Conservation (phyloP, 1,140 invertebrate genomes). For the Lordiphosa clarofinis region DNA sequence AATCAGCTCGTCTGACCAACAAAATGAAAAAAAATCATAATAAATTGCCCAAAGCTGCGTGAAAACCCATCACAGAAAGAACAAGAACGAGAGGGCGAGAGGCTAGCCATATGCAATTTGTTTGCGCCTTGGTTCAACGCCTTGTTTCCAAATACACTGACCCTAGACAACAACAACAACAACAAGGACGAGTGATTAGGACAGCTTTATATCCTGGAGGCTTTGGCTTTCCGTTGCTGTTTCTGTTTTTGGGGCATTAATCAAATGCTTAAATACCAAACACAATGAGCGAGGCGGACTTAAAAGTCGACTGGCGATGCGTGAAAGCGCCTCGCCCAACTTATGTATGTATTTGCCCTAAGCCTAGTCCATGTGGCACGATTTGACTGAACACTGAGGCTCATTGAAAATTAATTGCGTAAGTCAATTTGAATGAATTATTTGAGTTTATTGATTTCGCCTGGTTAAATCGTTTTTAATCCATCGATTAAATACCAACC, state of each 20-base stretch:
- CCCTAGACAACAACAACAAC: conserved; percentile 17
- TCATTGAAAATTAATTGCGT: conserved; percentile 66
- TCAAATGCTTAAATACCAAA: conserved; percentile 44
- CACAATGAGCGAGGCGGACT: conserved; percentile 15
- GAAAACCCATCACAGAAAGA: too few relatives aligned
- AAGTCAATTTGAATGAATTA: conserved; percentile 48
- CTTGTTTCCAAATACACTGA: conserved; percentile 20
- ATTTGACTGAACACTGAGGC: conserved; percentile 41
- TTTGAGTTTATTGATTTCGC: conserved; percentile 53
- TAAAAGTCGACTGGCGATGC: conserved; percentile 40
- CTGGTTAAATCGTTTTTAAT: conserved; percentile 1
- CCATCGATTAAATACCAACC: too few relatives aligned
- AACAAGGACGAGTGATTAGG: conserved; percentile 17
- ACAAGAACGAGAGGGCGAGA: too few relatives aligned
- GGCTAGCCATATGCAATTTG: conserved; percentile 5
- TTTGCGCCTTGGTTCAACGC: conserved; percentile 29
- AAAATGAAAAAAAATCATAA: too few relatives aligned
- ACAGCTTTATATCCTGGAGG: conserved; percentile 16
- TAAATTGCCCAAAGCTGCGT: too few relatives aligned
- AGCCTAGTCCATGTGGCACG: conserved; percentile 2
- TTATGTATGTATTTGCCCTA: too few relatives aligned
- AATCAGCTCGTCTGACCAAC: too few relatives aligned
- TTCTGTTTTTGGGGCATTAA: conserved; percentile 43
- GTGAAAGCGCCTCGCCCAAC: conserved; percentile 40
- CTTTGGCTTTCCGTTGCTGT: neutral